These are phyloP conservation scores for Papilio demoleus DNA, from an alignment of 2,888 invertebrate species.

Conservation along the genomic window DNA sequence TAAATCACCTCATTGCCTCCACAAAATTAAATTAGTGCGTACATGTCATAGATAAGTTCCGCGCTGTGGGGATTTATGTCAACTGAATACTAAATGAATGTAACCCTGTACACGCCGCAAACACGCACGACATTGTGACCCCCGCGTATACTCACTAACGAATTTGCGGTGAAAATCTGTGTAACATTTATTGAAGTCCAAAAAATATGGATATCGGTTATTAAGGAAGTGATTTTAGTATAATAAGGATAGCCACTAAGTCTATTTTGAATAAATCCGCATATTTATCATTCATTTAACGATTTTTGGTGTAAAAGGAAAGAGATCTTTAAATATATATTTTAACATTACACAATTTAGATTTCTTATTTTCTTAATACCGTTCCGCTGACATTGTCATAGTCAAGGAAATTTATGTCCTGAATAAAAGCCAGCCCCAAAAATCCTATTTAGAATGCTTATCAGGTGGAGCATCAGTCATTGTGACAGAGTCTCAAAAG, in stretches of 20 bases:
- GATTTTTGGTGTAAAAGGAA: too few relatives aligned
- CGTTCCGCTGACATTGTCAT: not conserved
- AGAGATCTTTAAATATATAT: too few relatives aligned
- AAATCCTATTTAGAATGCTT: constrained; percentile 12
- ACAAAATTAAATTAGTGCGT: constrained; percentile 15
- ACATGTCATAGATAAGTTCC: constrained; percentile 20
- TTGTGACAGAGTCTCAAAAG: constrained; percentile 30
- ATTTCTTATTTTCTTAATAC: not conserved
- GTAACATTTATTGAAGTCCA: not conserved
- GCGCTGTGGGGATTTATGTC: constrained; percentile 15
- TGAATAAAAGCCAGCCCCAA: constrained; percentile 5
- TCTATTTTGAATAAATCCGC: too few relatives aligned
- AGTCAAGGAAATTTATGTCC: not conserved
- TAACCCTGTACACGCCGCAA: constrained; percentile 3
- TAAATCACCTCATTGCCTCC: not conserved
- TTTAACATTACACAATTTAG: too few relatives aligned
- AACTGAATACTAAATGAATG: constrained; percentile 21
- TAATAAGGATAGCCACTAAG: too few relatives aligned
- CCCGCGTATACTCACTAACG: not conserved
- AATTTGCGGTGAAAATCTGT: not conserved
- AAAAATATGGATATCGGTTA: too few relatives aligned
- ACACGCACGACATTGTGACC: constrained; percentile 9
- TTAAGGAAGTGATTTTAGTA: too few relatives aligned
- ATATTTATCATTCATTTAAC: too few relatives aligned
- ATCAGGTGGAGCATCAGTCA: constrained; percentile 30